phyloP scores from a whole-genome alignment of 2,113 vertebrate species.

The Triplophysa siluroides region DNA sequence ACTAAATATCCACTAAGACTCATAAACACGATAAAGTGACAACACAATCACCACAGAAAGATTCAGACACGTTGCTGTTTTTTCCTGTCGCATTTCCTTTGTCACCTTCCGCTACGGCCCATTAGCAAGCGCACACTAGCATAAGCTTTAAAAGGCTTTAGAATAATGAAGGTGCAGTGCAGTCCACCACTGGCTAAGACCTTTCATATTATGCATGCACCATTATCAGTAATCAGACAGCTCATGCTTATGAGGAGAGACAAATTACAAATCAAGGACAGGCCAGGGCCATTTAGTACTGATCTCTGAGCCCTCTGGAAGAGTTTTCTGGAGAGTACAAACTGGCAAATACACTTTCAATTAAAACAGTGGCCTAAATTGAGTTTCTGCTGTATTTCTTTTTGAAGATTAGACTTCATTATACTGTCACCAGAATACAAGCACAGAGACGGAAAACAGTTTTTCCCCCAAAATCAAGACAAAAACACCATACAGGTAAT shows the following conservation, averaged over 20 bases:
- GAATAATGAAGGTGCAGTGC: constrained; percentile 43
- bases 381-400: background rate
- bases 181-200: constrained; percentile 38
- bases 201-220: constrained; percentile 39
- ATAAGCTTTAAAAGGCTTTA: constrained; percentile 44
- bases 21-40: background rate
- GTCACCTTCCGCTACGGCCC: constrained; percentile 25
- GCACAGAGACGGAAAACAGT: background rate
- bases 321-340: constrained; percentile 19
- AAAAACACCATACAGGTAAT: too few species aligned
- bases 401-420: background rate
- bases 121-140: background rate
- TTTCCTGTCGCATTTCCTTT: constrained; percentile 7
- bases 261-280: background rate
- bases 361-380: constrained; percentile 1
- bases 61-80: background rate
- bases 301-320: constrained; percentile 25
- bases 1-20: background rate
- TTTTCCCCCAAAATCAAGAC: background rate
- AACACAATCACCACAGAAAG: background rate
- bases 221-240: constrained; percentile 49
- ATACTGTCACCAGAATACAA: background rate
- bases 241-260: constrained; percentile 31
- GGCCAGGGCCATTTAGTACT: constrained; percentile 28
- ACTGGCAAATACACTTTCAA: background rate